These are phyloP conservation scores for Trachymyrmex septentrionalis DNA, from an alignment of 1,140 invertebrate genomes.

Conservation along the genomic window DNA sequence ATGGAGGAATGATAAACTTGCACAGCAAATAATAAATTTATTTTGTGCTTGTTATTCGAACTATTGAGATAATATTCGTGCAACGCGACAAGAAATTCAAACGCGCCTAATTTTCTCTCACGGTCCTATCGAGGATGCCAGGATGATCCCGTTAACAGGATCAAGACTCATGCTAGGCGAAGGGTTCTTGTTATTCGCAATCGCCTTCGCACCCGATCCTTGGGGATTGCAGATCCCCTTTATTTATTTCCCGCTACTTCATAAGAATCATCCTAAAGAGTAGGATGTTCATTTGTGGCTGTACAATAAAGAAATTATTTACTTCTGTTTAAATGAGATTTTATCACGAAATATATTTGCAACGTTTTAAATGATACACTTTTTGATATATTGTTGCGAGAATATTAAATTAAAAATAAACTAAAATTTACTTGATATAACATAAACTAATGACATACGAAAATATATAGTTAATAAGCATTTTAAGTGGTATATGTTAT, in stretches of 20 bases:
- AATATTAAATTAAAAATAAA: background rate
- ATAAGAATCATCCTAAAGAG: constrained; percentile 62
- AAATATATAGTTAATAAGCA: background rate
- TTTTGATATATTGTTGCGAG: background rate
- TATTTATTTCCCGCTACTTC: constrained; percentile 53
- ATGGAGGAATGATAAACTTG: background rate
- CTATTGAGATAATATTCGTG: constrained; percentile 47
- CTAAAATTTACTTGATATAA: background rate
- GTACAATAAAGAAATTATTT: constrained; percentile 65
- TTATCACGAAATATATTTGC: background rate
- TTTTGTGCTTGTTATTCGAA: background rate
- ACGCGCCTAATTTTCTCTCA: constrained; percentile 70
- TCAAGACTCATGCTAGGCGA: constrained; percentile 76
- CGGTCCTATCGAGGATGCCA: constrained; percentile 60
- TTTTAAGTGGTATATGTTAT: background rate
- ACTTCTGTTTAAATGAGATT: background rate
- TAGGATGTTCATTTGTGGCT: constrained; percentile 67
- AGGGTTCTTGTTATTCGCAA: constrained; percentile 80
- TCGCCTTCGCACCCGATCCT: constrained; percentile 73
- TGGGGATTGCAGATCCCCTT: constrained; percentile 72
- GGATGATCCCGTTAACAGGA: constrained; percentile 82
- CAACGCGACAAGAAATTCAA: constrained; percentile 60
- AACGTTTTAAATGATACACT: background rate
- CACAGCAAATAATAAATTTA: background rate
- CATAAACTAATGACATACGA: background rate